Evolutionary conservation across 2,888 invertebrate species (phyloP).

Genomic region (Lymantria dispar): DNA sequence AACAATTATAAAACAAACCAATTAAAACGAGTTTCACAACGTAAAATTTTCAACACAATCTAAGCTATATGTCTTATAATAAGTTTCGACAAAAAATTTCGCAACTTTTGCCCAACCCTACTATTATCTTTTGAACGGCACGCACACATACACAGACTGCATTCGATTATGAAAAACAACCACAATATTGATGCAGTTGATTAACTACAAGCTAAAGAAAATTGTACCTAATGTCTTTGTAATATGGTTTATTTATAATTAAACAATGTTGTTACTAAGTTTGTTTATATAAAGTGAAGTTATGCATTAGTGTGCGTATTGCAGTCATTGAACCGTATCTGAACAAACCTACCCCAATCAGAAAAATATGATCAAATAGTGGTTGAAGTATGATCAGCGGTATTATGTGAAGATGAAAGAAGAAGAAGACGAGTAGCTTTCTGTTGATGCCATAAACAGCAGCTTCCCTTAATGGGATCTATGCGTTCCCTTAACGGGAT

Average conservation of each 20-base stretch:
- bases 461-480: too few species aligned
- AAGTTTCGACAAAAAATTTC: slow-evolving; percentile 62
- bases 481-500: too few species aligned
- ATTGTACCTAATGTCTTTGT: slow-evolving; percentile 27
- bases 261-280: not conserved
- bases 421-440: too few species aligned
- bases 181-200: slow-evolving; percentile 34
- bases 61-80: slow-evolving; percentile 44
- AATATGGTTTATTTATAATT: slow-evolving; percentile 8
- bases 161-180: slow-evolving; percentile 55
- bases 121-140: slow-evolving; percentile 56
- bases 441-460: too few species aligned
- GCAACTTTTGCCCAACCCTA: slow-evolving; percentile 68
- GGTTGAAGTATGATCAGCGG: too few species aligned
- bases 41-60: slow-evolving; percentile 45
- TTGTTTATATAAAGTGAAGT: slow-evolving; percentile 39
- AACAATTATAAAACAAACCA: slow-evolving; percentile 31
- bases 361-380: slow-evolving; percentile 47
- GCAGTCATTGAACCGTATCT: slow-evolving; percentile 72
- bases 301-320: slow-evolving; percentile 34
- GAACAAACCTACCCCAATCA: slow-evolving; percentile 72
- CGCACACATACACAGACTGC: slow-evolving; percentile 54
- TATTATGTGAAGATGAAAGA: too few species aligned
- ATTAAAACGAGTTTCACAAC: slow-evolving; percentile 34
- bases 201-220: slow-evolving; percentile 15